Conservation (phyloP, 2,113 vertebrate species). For the Eleginops maclovinus region DNA sequence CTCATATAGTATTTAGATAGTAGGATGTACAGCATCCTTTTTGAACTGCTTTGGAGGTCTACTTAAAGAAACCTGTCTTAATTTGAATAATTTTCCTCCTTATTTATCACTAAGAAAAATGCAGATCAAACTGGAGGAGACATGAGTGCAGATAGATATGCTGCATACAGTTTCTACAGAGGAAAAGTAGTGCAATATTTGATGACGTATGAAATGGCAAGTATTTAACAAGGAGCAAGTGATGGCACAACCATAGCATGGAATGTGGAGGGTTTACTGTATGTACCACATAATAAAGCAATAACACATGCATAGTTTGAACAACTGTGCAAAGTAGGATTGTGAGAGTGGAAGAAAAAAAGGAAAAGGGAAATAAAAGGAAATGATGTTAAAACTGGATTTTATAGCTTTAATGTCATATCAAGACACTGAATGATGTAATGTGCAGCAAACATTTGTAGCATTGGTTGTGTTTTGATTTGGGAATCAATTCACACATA, state of each 20-base stretch:
- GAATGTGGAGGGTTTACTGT: background rate
- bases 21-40: conserved; percentile 9
- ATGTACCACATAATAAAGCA: conserved; percentile 52
- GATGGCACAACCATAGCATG: conserved; percentile 57
- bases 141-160: background rate
- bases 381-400: conserved; percentile 13
- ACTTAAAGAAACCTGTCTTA: background rate
- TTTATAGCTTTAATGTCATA: conserved; percentile 17
- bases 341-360: background rate
- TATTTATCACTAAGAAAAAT: conserved; percentile 3
- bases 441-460: background rate
- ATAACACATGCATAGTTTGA: conserved; percentile 46
- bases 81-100: conserved; percentile 1
- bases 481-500: conserved; percentile 1
- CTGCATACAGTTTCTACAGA: background rate
- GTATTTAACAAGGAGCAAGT: conserved; percentile 13
- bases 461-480: conserved; percentile 5
- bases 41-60: conserved; percentile 8
- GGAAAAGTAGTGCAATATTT: conserved; percentile 8
- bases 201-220: conserved; percentile 3
- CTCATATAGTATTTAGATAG: conserved; percentile 27
- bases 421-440: background rate
- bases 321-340: conserved; percentile 1
- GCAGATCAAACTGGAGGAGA: background rate
- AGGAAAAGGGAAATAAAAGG: background rate